Evolutionary conservation across 92 coral and sea anemone species (phyloP), one percentile per base, ranked within the genome.

Genomic region (Chrysogorgia sp.): DNA sequence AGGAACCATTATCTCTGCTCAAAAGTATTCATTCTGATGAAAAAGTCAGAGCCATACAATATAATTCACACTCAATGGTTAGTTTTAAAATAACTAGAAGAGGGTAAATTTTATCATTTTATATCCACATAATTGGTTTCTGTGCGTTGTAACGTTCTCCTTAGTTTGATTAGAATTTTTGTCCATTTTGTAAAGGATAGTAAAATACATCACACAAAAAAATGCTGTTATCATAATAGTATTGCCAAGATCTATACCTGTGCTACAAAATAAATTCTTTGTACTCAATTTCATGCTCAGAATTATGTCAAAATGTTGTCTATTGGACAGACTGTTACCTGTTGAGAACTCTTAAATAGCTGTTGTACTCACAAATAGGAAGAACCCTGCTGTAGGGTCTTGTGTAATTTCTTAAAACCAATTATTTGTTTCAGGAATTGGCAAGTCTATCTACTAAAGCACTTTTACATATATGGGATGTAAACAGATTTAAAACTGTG

Each of bases 401-500:
- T n/a, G n/a, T n/a, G n/a, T n/a, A n/a, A n/a, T 49, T 29, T 58
- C 14, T 17, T 14, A 29, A 40, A 19, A 26, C 17, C 68, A 10
- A 29, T 19, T 43, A 40, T 53, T 52, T 58, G 28, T 56, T 50
- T 33, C 80, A 93, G 98, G 88, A 92, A 45, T 86, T 93, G 14
- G 92, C 92, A 22, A 90, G 96, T 0, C 84, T 93, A n/a, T 93
- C 98, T 28, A 87, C 98, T 12, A 85, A 77, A 53, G 96, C 96
- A 2, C 83, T 82, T 58, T 75, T 88, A 7, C 92, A 91, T 77
- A 81, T 91, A 26, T 93, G 98, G 98, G 96, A 93, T 72, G 84
- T 90, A 71, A 82, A 79, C 31, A 79, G 83, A 17, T 79, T 87
- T 28, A 71, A 78, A 63, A 82, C 79, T 50, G 89, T 93, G 49